These are phyloP conservation scores for Parnassius orleans DNA, from an alignment of 2,888 invertebrate species.

Conservation along the genomic window DNA sequence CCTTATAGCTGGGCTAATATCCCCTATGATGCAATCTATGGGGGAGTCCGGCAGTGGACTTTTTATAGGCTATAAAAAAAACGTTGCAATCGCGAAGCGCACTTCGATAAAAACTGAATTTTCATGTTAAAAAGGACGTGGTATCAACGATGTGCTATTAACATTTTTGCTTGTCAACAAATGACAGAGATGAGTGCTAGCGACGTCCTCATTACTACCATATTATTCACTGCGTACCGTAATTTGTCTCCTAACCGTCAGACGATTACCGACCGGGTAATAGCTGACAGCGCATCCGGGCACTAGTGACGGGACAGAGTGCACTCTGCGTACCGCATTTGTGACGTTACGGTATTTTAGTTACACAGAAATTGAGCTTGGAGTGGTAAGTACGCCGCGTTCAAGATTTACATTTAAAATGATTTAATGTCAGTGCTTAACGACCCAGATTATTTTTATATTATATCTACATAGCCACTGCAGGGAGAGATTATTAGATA, in stretches of 20 bases:
- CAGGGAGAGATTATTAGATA: too few species aligned
- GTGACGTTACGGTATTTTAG: constrained; percentile 20
- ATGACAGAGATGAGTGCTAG: constrained; percentile 8
- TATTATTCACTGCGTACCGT: constrained; percentile 25
- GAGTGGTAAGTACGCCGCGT: background rate
- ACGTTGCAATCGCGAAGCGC: too few species aligned
- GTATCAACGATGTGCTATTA: constrained; percentile 15
- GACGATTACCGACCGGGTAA: constrained; percentile 25
- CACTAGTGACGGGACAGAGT: constrained; percentile 31
- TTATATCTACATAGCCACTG: background rate
- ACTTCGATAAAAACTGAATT: too few species aligned
- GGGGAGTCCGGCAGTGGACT: too few species aligned
- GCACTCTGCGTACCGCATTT: constrained; percentile 24
- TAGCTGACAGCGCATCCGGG: constrained; percentile 33
- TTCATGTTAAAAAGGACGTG: constrained; percentile 5
- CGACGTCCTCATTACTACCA: constrained; percentile 9
- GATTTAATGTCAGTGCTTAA: constrained; percentile 16
- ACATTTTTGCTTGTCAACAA: constrained; percentile 23
- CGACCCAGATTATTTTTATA: constrained; percentile 2
- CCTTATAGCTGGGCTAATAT: too few species aligned
- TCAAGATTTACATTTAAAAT: constrained; percentile 22
- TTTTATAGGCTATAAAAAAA: too few species aligned
- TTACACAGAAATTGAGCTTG: constrained; percentile 3
- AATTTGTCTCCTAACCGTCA: constrained; percentile 29
- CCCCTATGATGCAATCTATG: too few species aligned